Evolutionary conservation across 2,113 vertebrate genomes (phyloP), one percentile per base, ranked within the genome.

Genomic region (Meleagris gallopavo): DNA sequence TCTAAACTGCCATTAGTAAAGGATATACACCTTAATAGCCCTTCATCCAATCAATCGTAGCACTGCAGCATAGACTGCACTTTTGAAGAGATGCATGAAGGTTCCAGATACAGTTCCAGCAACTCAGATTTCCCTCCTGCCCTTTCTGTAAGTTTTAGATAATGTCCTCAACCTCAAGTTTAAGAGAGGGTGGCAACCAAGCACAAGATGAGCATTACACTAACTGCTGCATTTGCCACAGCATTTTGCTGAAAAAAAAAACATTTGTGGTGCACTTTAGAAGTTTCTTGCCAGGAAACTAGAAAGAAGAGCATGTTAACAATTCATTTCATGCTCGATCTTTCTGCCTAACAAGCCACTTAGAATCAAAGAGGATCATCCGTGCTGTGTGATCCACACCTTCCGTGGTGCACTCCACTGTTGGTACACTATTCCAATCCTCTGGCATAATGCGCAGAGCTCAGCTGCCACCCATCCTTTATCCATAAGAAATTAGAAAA

Each of bases 361-460:
- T 25, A 45, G 32, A 61, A 57, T 34, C 27, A 45, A 58, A 60
- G 30, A 55, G 52, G 41, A 17, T 17, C 45, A 16, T 15, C 6
- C 38, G 24, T 0, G 0, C 32, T 32, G 12, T 43, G 27, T 5
- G 0, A 48, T 25, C 13, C 70, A 46, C 0, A 0, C 12, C 3
- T 8, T 69, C 17, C 11, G 19, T 21, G 7, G 17, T 12, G 12
- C 3, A 1, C 36, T 58, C 36, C 36, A 19, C 30, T 9, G 3
- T 6, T 46, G 40, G 36, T 57, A 4, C 4, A 14, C 46, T 55
- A 21, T n/a, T 64, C n/a, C 41, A 6, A 6, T 7, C 22, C 41
- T 45, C 36, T 6, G 11, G 15, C 10, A 15, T 21, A 15, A 18
- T 2, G 1, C 40, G 78, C 10, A 34, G 20, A 79, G 13, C 16